Base-by-base conservation (phyloP, 2,797 vertebrate species). In the Poecile montanus region DNA sequence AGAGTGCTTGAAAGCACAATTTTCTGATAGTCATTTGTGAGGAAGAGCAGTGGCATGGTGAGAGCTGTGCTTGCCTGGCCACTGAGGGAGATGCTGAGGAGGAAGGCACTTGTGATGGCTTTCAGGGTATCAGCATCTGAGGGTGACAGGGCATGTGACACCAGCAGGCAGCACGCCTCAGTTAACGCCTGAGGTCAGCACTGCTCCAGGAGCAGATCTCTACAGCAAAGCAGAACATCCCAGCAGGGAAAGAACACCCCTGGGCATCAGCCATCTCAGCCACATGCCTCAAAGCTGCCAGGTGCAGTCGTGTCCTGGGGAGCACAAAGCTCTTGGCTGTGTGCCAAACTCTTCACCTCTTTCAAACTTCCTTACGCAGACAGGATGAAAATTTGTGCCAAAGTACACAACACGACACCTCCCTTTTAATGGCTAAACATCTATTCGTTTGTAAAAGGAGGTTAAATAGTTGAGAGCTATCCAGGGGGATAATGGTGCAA, bases 21-120 rank as follows among this genome's bases (percentile, higher is more conserved):
- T 36, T 65, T 48, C 25, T 30, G 67, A 12, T 0, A 1, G 26
- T 6, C 19, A 47, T 12, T 75, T 0, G 2, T 16, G 45, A 54
- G 38, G 57, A 84, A 76, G 23, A 16, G 8, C 1, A 1, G 65
- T 38, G 63, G 16, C 22, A 30, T 16, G 23, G 30, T 26, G 32
- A 27, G n/a, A 38, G 2, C 10, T 60, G 30, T 2, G 2, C 26
- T 7, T 15, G 9, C 20, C 62, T 44, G 36, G 42, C 8, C 23
- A 4, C 23, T 8, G 16, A 51, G 25, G 40, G 29, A 72, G 54
- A 54, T 48, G 25, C 1, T 5, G 4, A 12, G 47, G 58, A 89
- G 40, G 18, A 54, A 68, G 57, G n/a, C n/a, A 29, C 32, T 40
- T 53, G 36, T 5, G 16, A 29, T n/a, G 50, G 18, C 25, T 75